These are phyloP conservation scores for Colossoma macropomum DNA, from an alignment of 2,113 vertebrate genomes.

Conservation along the genomic window DNA sequence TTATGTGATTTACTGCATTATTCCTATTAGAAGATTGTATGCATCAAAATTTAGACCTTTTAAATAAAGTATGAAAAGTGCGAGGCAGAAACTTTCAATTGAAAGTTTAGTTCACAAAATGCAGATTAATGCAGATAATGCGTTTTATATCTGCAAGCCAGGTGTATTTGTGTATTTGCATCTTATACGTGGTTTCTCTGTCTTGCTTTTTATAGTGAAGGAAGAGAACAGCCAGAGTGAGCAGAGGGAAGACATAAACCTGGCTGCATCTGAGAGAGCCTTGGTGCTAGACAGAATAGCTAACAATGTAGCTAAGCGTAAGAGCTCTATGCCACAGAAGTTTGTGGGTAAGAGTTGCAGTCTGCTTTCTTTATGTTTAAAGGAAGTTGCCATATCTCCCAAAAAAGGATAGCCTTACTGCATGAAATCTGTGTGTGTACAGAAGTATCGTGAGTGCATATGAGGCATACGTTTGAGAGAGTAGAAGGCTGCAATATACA, in stretches of 20 bases:
- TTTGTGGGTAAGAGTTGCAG: constrained; percentile 98
- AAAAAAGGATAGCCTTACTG: background rate
- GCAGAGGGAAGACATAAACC: constrained; percentile 97
- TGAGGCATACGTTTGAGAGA: background rate
- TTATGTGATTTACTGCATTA: background rate
- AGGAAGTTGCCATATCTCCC: constrained; percentile 24
- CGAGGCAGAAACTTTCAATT: background rate
- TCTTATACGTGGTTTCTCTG: constrained; percentile 78
- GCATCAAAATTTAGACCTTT: no score
- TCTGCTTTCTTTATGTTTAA: constrained; percentile 79
- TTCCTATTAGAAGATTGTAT: background rate
- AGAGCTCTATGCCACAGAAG: constrained; percentile 99
- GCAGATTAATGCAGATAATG: constrained; percentile 4
- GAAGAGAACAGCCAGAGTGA: constrained; percentile 97
- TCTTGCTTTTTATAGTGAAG: constrained; percentile 97
- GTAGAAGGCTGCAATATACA: background rate
- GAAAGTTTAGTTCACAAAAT: background rate
- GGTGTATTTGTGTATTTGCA: constrained; percentile 65
- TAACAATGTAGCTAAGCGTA: constrained; percentile 99
- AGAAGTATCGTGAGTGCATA: background rate
- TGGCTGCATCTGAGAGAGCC: constrained; percentile 94
- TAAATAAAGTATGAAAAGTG: background rate
- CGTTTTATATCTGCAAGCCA: constrained; percentile 28
- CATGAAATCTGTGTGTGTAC: background rate
- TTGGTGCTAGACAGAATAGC: constrained; percentile 99